phyloP scores from a whole-genome alignment of 2,113 vertebrate species.

The Etheostoma cragini region DNA sequence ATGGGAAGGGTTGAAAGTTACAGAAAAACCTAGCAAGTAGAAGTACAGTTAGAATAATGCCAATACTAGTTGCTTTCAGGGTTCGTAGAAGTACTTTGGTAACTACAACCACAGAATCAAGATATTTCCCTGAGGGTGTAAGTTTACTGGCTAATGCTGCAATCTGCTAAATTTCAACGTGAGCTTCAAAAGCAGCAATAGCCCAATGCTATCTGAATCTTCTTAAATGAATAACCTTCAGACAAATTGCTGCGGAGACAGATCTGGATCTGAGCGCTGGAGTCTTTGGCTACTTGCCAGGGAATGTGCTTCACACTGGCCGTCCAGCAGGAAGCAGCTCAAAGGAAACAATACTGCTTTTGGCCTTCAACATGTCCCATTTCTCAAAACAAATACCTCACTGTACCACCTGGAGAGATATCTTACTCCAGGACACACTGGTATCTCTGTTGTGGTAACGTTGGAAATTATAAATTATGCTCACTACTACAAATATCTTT shows the following conservation, averaged over 20 bases:
- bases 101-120: not conserved
- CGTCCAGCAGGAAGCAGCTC: conserved; percentile 31
- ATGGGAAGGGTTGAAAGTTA: not conserved
- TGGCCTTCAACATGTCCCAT: not conserved
- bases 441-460: not conserved
- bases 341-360: conserved; percentile 33
- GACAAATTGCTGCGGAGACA: conserved; percentile 20
- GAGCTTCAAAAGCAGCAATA: not conserved
- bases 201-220: not conserved
- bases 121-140: not conserved
- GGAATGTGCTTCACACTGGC: conserved; percentile 45
- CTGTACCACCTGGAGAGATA: not conserved
- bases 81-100: not conserved
- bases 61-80: not conserved
- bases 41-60: not conserved
- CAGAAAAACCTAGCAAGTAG: not conserved
- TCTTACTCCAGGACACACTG: not conserved
- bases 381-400: conserved; percentile 5
- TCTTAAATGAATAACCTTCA: not conserved
- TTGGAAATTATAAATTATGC: not conserved
- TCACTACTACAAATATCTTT: not conserved
- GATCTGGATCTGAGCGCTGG: conserved; percentile 6
- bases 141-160: not conserved
- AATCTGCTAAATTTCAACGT: not conserved
- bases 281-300: conserved; percentile 22